These are phyloP conservation scores for Batillaria attramentaria DNA, from an alignment of 1,140 invertebrate species.

Conservation along the genomic window DNA sequence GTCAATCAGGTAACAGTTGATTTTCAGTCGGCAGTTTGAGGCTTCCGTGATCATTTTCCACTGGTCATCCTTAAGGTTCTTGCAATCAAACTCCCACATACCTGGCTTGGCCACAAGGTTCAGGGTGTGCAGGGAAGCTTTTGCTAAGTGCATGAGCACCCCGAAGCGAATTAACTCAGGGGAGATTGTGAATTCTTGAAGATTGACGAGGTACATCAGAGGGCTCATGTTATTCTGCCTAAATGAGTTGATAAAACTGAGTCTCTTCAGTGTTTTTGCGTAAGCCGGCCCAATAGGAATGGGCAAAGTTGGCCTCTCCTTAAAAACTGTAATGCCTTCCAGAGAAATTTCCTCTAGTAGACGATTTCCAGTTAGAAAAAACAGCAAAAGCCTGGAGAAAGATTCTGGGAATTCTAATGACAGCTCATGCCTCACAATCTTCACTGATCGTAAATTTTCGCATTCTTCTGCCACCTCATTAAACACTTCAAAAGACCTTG, in stretches of 20 bases:
- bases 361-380: neutral
- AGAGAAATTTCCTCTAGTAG: neutral
- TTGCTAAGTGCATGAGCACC: conserved; percentile 1
- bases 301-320: neutral
- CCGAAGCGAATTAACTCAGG: neutral
- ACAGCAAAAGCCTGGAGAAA: neutral
- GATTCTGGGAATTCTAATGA: no score
- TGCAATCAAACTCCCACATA: neutral
- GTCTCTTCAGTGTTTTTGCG: neutral
- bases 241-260: conserved; percentile 26
- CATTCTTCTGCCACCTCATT: neutral
- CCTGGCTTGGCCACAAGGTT: neutral
- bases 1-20: conserved; percentile 2
- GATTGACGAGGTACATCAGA: conserved; percentile 19
- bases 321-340: neutral
- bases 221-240: neutral
- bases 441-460: neutral
- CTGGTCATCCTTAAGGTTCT: neutral
- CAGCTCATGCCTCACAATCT: neutral
- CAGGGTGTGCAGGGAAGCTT: conserved; percentile 11
- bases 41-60: neutral
- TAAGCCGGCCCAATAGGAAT: neutral
- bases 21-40: neutral
- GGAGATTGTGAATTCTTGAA: neutral
- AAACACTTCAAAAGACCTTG: neutral